These are phyloP conservation scores for Tipula confusa DNA, from an alignment of 2,888 invertebrate species.

Conservation along the genomic window DNA sequence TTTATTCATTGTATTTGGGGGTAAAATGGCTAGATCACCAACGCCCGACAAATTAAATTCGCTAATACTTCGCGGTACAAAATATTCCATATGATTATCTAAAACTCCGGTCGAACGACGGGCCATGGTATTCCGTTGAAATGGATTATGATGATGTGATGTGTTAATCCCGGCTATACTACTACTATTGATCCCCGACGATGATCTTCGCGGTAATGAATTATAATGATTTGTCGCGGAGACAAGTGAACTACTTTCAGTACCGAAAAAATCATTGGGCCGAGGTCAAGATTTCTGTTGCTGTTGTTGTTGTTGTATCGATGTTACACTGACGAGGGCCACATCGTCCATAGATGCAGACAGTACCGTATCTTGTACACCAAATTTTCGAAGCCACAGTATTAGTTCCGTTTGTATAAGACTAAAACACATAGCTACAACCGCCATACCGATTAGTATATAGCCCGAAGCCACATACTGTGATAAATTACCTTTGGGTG, in stretches of 20 bases:
- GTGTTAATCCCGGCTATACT: not conserved
- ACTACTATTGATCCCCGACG: conserved; percentile 38
- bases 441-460: conserved; percentile 77
- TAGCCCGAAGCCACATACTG: conserved; percentile 75
- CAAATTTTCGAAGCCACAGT: conserved; percentile 49
- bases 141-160: conserved; percentile 40
- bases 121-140: conserved; percentile 62
- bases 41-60: conserved; percentile 74
- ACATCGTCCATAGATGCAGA: conserved; percentile 52
- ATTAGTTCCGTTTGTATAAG: conserved; percentile 73
- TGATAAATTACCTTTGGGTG: conserved; percentile 65
- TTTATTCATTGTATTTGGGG: conserved; percentile 43
- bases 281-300: conserved; percentile 57
- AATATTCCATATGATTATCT: conserved; percentile 71
- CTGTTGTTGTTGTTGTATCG: conserved; percentile 42
- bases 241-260: conserved; percentile 49
- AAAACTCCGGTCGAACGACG: conserved; percentile 59
- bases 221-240: conserved; percentile 54
- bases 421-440: conserved; percentile 84
- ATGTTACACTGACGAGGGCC: conserved; percentile 53
- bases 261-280: conserved; percentile 48
- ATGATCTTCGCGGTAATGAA: conserved; percentile 54
- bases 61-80: conserved; percentile 77
- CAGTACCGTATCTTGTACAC: conserved; percentile 46
- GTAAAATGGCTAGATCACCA: conserved; percentile 54